Conservation (phyloP, 2,113 vertebrate genomes). For the Tragulus kanchil region DNA sequence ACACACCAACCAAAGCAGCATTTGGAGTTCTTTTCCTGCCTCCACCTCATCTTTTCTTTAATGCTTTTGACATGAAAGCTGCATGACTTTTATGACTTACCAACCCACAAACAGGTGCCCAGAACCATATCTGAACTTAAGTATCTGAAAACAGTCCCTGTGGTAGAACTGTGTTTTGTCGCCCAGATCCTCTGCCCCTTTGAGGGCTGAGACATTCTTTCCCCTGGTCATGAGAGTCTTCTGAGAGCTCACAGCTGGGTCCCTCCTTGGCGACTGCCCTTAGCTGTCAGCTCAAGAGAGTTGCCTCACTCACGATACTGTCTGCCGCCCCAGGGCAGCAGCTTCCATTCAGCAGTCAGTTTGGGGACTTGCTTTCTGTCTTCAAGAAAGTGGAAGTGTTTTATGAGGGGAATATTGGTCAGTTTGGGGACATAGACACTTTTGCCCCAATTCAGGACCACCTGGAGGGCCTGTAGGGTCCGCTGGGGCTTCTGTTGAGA, state of each 20-base stretch:
- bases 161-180: not conserved
- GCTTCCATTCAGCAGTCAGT: not conserved
- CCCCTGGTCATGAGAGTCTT: not conserved
- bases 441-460: not conserved
- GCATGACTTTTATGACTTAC: not conserved
- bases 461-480: not conserved
- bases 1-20: not conserved
- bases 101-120: not conserved
- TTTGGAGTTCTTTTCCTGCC: not conserved
- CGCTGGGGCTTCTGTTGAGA: not conserved
- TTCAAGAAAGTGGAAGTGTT: not conserved
- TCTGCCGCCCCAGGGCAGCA: not conserved
- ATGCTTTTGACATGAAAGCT: conserved; percentile 11
- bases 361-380: not conserved
- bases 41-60: not conserved
- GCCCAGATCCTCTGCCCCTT: no score
- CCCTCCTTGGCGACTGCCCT: not conserved
- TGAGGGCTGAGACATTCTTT: not conserved
- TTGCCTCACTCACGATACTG: not conserved
- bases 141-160: not conserved
- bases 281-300: not conserved
- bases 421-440: not conserved
- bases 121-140: not conserved
- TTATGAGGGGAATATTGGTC: not conserved
- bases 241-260: not conserved